Conservation (phyloP, 1,140 invertebrate genomes). For the Drosophila littoralis region DNA sequence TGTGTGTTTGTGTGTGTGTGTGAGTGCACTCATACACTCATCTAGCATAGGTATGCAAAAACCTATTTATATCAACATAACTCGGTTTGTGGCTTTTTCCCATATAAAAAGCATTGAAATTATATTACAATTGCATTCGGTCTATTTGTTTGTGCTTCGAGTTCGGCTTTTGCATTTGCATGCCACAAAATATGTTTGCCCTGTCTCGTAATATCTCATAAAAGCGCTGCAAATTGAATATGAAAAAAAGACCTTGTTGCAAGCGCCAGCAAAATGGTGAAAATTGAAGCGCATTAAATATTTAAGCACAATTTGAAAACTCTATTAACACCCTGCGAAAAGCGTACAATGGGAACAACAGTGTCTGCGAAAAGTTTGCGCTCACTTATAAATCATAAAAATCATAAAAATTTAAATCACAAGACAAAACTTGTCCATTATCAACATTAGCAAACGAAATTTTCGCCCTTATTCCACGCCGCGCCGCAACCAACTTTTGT, state of each 20-base stretch:
- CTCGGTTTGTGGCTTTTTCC: constrained; percentile 42
- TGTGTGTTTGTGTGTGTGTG: constrained; percentile 4
- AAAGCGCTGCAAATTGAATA: constrained; percentile 38
- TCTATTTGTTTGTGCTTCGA: constrained; percentile 8
- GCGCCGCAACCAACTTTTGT: constrained; percentile 20
- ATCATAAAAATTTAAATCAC: constrained; percentile 65
- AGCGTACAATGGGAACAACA: background rate
- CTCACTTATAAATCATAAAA: constrained; percentile 70
- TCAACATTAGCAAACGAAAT: constrained; percentile 57
- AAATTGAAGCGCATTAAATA: constrained; percentile 53
- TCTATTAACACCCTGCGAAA: constrained; percentile 45
- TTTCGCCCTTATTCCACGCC: constrained; percentile 17
- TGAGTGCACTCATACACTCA: constrained; percentile 12
- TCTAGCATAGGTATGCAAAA: constrained; percentile 20
- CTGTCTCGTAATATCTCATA: constrained; percentile 24
- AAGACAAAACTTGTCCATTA: constrained; percentile 74
- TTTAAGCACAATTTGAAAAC: constrained; percentile 54
- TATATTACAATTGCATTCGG: constrained; percentile 37
- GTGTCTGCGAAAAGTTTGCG: constrained; percentile 32
- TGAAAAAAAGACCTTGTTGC: constrained; percentile 11
- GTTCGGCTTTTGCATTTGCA: constrained; percentile 9
- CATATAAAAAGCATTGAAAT: constrained; percentile 37
- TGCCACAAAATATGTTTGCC: constrained; percentile 31
- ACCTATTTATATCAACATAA: constrained; percentile 49
- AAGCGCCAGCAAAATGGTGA: constrained; percentile 3